phyloP scores from a whole-genome alignment of 2,113 vertebrate genomes.

The Barnardius zonarius region DNA sequence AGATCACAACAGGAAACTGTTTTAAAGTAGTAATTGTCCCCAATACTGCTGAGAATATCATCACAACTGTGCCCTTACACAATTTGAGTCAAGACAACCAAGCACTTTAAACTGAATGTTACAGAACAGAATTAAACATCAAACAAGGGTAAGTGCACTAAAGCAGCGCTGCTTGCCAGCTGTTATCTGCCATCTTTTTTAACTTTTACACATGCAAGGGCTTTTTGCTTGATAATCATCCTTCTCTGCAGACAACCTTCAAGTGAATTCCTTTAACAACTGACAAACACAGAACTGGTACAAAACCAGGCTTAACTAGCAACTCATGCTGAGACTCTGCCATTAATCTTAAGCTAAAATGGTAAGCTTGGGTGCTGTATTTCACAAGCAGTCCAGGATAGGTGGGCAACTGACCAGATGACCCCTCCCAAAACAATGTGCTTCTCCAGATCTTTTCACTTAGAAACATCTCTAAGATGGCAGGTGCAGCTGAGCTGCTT shows the following conservation, averaged over 20 bases:
- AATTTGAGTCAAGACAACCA: neutral
- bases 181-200: neutral
- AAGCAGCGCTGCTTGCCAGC: neutral
- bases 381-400: neutral
- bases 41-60: neutral
- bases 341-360: neutral
- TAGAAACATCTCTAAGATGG: neutral
- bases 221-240: neutral
- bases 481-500: neutral
- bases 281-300: neutral
- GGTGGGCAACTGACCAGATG: neutral
- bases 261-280: neutral
- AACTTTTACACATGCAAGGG: neutral
- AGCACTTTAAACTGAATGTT: neutral
- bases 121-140: neutral
- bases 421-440: neutral
- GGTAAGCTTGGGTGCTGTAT: fast-evolving
- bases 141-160: neutral
- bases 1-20: neutral
- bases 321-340: neutral
- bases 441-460: neutral
- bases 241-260: neutral
- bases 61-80: neutral
- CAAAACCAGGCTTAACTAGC: neutral
- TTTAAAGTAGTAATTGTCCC: neutral